Evolutionary conservation across 2,888 invertebrate species (phyloP).

Genomic region (Rhamphomyia laevipes): DNA sequence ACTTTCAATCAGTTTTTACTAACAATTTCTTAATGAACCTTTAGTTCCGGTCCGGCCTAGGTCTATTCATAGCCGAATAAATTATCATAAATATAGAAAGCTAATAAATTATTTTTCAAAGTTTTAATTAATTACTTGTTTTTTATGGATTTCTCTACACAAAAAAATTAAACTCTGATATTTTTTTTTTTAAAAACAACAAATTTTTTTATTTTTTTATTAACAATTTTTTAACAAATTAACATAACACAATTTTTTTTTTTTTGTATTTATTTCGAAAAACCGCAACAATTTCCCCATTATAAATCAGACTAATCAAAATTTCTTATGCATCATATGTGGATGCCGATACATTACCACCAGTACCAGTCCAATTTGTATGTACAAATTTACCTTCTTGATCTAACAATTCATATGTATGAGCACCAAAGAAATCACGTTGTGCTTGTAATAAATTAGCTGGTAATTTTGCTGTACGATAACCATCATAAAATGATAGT

Average conservation of each 20-base stretch:
- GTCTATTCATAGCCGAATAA: too few relatives aligned
- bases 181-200: neutral
- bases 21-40: too few relatives aligned
- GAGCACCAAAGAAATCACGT: conserved; percentile 97
- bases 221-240: neutral
- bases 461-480: conserved; percentile 72
- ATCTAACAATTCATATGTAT: conserved; percentile 85
- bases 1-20: too few relatives aligned
- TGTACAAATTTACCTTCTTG: conserved; percentile 85
- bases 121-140: neutral
- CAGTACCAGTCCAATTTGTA: conserved; percentile 99
- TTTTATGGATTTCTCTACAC: neutral
- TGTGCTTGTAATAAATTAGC: conserved; percentile 96
- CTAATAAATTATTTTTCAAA: too few relatives aligned
- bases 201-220: neutral
- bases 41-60: too few relatives aligned
- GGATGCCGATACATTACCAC: conserved; percentile 89
- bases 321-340: conserved; percentile 65
- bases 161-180: neutral
- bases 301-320: neutral
- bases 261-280: too few relatives aligned
- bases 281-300: too few relatives aligned
- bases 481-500: conserved; percentile 95
- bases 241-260: too few relatives aligned
- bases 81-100: too few relatives aligned